Evolutionary conservation across 2,797 vertebrate genomes (phyloP), one percentile per base, ranked within the genome.

Genomic region (Galago senegalensis): DNA sequence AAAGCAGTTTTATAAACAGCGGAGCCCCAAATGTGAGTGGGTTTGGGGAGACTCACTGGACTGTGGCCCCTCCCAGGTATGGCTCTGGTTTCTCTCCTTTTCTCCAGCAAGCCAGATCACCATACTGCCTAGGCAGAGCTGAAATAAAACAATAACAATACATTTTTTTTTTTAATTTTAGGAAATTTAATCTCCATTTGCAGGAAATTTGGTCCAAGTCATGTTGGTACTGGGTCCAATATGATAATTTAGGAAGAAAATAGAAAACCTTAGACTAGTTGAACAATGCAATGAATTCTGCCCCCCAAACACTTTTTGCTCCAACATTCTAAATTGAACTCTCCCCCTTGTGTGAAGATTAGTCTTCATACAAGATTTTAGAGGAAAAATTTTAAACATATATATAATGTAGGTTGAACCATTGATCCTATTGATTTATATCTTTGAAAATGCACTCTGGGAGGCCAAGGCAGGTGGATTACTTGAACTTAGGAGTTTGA

Each of bases 381-480:
- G 43, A 90, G 17, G 34, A 3, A 34, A 75, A 87, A 83, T 43
- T 65, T 75, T 14, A 91, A 86, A 46, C 72, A 20, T 5, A 75
- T 82, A 91, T 5, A 75, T 82, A 91, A 81, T 82, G 31, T 65
- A 25, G 5, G 3, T n/a, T 34, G 73, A 67, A 46, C 43, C 56
- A 65, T 85, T 69, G 5, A 5, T 87, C 8, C n/a, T 53, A 31
- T 69, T 73, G 11, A 92, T 85, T 95, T 87, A 80, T 89, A 69
- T 75, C 21, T 83, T 95, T n/a, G 56, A 72, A 92, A 97, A 18
- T 37, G 58, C 14, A 53, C 49, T 16, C 4, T 53, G 49, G 14
- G 49, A 53, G 49, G 49, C 49, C 49, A 53, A 53, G 49, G 49
- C 49, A 53, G 4, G 49, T 53, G 49, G 49, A 53, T 53, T 53